These are phyloP conservation scores for Napeogenes sylphis DNA, from an alignment of 2,888 invertebrate species.

Conservation along the genomic window DNA sequence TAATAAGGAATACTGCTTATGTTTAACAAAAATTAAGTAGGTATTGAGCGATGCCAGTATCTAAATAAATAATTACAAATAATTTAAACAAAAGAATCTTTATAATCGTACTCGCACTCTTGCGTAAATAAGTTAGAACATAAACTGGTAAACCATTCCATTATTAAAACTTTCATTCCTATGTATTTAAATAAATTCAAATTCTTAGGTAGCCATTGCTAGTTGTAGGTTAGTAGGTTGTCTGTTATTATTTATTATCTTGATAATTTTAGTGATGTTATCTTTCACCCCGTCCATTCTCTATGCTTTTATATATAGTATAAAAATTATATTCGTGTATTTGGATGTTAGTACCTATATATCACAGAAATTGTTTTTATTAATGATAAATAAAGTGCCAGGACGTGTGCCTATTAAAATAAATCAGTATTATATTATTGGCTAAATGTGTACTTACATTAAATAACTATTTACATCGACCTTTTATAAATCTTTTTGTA, in stretches of 20 bases:
- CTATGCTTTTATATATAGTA: conserved; percentile 16
- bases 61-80: too few species aligned
- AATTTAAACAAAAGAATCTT: too few species aligned
- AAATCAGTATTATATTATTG: conserved; percentile 42
- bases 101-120: too few species aligned
- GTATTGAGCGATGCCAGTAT: background rate
- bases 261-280: conserved; percentile 21
- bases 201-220: background rate
- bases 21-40: background rate
- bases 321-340: conserved; percentile 1
- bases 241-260: conserved; percentile 10
- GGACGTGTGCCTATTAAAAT: conserved; percentile 33
- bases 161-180: conserved; percentile 19
- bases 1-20: background rate
- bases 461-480: background rate
- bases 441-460: conserved; percentile 11
- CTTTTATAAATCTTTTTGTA: background rate
- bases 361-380: background rate
- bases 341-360: background rate
- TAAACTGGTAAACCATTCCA: conserved; percentile 21
- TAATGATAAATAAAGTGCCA: conserved; percentile 26
- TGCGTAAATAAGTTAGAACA: too few species aligned
- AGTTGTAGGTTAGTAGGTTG: conserved; percentile 9
- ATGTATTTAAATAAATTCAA: conserved; percentile 7
- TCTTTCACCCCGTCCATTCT: conserved; percentile 30